These are phyloP conservation scores for Conopomorpha cramerella DNA, from an alignment of 1,140 invertebrate genomes.

Conservation along the genomic window DNA sequence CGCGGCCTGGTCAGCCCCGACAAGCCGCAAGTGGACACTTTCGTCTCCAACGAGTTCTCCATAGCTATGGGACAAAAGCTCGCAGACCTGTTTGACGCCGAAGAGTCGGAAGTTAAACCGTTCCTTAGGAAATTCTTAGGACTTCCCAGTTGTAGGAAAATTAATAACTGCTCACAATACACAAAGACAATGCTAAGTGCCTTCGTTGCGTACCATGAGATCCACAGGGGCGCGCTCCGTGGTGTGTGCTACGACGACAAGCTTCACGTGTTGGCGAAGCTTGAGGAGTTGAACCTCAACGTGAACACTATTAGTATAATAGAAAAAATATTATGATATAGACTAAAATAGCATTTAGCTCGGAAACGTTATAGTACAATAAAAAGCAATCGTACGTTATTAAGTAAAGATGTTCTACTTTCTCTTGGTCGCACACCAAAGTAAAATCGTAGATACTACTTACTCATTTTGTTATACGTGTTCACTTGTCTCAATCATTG, in stretches of 20 bases:
- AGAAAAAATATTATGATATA: no score
- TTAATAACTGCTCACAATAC: slow-evolving; percentile 18
- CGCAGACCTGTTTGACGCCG: slow-evolving; percentile 56
- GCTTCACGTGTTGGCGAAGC: slow-evolving; percentile 27
- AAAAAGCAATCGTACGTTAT: no score
- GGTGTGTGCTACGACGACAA: slow-evolving; percentile 24
- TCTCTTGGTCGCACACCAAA: no score
- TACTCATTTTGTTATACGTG: no score
- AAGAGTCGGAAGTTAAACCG: slow-evolving; percentile 57
- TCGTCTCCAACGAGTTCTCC: slow-evolving; percentile 42
- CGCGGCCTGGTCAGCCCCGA: no score
- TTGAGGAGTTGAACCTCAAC: slow-evolving; percentile 26
- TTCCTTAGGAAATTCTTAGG: slow-evolving; percentile 55
- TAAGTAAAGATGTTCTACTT: no score
- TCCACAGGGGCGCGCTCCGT: slow-evolving; percentile 49
- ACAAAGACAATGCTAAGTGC: slow-evolving; percentile 53
- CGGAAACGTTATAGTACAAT: no score
- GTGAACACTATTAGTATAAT: no score
- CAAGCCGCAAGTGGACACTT: slow-evolving; percentile 25
- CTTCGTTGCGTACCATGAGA: slow-evolving; percentile 66
- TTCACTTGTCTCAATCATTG: no score
- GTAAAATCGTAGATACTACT: no score
- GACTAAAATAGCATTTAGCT: no score
- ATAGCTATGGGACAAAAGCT: slow-evolving; percentile 64
- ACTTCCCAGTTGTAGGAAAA: slow-evolving; percentile 19